These are phyloP conservation scores for Ormyrus pomaceus DNA, from an alignment of 2,888 invertebrate species.

Conservation along the genomic window DNA sequence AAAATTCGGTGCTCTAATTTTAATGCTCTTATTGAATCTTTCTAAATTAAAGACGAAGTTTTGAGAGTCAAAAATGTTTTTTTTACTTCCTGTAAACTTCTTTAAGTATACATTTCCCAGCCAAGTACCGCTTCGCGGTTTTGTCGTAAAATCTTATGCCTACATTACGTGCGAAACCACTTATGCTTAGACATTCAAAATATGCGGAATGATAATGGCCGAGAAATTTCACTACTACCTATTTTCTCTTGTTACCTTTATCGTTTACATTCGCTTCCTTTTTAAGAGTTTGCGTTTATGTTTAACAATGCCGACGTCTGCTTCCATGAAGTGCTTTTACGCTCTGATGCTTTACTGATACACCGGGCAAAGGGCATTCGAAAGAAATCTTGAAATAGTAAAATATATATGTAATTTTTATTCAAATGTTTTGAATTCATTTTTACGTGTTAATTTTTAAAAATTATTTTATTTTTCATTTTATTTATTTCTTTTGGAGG, in stretches of 20 bases:
- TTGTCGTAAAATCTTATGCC: constrained; percentile 2
- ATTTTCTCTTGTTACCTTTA: constrained; percentile 9
- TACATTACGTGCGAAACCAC: constrained; percentile 13
- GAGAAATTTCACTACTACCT: constrained; percentile 1
- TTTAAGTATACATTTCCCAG: background rate
- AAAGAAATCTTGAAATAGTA: no score
- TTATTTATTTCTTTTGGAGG: no score
- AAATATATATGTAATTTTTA: no score
- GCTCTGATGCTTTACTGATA: no score
- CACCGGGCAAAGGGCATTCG: no score
- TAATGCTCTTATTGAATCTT: background rate
- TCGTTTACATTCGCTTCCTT: background rate
- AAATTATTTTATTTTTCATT: no score
- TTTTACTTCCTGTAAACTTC: background rate
- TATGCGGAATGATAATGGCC: background rate
- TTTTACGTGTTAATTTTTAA: no score
- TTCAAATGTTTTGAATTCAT: no score
- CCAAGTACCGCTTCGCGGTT: no score
- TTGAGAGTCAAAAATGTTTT: background rate
- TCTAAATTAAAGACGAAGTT: background rate
- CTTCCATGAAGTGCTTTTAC: no score
- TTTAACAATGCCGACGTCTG: no score
- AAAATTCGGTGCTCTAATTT: background rate
- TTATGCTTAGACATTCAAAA: background rate
- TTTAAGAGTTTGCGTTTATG: no score